phyloP scores from a whole-genome alignment of 2,797 vertebrate species.

The Pipistrellus kuhlii region DNA sequence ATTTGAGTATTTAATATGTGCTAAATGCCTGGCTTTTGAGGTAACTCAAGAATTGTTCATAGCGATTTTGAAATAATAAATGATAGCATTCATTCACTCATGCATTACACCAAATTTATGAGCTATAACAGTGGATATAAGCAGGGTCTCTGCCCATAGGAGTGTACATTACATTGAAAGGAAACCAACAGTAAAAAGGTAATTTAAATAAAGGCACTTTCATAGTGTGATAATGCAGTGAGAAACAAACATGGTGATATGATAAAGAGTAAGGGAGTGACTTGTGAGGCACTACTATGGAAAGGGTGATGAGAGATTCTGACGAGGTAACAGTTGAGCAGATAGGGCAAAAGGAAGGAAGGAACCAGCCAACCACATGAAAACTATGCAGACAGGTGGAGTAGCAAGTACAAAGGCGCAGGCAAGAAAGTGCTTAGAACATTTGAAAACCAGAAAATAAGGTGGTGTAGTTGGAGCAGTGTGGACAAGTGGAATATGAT shows the following conservation, averaged over 20 bases:
- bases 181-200: not conserved
- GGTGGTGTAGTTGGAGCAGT: not conserved
- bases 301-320: not conserved
- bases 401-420: not conserved
- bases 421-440: not conserved
- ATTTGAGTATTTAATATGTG: not conserved
- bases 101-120: not conserved
- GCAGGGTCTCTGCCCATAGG: not conserved
- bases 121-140: not conserved
- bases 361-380: not conserved
- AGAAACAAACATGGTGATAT: not conserved
- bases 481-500: not conserved
- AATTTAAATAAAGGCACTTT: constrained; percentile 32
- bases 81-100: not conserved
- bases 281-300: not conserved
- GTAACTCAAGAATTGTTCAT: constrained; percentile 26
- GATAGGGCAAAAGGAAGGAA: not conserved
- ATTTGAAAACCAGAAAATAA: not conserved
- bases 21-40: constrained; percentile 7
- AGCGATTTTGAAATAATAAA: not conserved
- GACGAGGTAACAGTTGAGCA: not conserved
- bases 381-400: not conserved
- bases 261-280: not conserved
- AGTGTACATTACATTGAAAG: not conserved
- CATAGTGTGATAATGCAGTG: not conserved